These are phyloP conservation scores for Cirrhinus mrigala DNA, from an alignment of 2,797 vertebrate species.

Conservation along the genomic window DNA sequence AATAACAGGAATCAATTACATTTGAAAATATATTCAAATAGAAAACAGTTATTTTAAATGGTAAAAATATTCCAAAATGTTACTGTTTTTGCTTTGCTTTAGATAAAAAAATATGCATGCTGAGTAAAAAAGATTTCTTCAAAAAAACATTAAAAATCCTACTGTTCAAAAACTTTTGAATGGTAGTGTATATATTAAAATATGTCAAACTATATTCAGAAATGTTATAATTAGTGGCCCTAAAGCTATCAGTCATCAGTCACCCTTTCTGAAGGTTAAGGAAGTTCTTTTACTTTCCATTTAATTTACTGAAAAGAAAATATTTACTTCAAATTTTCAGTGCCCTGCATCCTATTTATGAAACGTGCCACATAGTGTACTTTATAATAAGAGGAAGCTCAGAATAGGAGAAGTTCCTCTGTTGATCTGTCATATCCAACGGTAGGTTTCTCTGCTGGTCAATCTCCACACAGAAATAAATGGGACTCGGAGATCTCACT, in stretches of 20 bases:
- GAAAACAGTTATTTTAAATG: no score
- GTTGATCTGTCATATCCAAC: conserved; percentile 23
- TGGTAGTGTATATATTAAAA: background rate
- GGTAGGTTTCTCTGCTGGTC: conserved; percentile 22
- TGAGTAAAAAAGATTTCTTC: no score
- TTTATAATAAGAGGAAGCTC: background rate
- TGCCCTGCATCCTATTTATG: background rate
- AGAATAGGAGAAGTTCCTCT: background rate
- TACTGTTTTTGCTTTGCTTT: no score
- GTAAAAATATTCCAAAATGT: no score
- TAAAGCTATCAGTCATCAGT: background rate
- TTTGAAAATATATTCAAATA: no score
- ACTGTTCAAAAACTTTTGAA: no score
- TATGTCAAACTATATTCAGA: background rate
- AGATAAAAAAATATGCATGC: no score
- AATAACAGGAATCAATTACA: no score
- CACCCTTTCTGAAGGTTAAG: background rate
- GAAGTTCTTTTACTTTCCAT: background rate
- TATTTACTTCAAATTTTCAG: background rate
- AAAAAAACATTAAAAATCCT: no score
- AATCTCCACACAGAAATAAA: conserved; percentile 16
- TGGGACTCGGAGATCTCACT: conserved; percentile 8
- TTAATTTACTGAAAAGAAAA: background rate
- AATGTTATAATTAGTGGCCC: background rate
- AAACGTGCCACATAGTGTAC: background rate